A percentile compares a stretch with the other conserved stretches of the same genome.
phyloP scores from a whole-genome alignment of 2,113 vertebrate species.

The Lagenorhynchus albirostris region DNA sequence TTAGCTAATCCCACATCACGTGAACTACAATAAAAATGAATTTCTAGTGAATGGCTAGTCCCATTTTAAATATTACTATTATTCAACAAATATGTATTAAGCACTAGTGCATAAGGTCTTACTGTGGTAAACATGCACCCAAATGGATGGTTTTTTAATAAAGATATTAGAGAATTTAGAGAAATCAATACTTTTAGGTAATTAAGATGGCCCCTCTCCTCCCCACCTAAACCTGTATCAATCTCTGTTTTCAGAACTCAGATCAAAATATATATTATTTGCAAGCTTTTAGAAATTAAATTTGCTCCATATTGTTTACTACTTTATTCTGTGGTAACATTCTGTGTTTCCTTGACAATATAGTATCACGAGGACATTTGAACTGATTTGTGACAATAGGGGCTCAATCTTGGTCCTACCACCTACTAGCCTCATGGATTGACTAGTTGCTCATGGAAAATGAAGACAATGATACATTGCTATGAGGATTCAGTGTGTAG shows the following conservation, averaged over 20 bases:
- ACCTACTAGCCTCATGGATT: not conserved
- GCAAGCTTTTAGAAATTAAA: not conserved
- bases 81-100: not conserved
- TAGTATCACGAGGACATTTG: not conserved
- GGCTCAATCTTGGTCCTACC: not conserved
- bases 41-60: not conserved
- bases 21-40: not conserved
- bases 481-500: not conserved
- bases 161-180: not conserved
- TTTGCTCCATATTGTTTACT: not conserved
- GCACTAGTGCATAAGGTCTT: not conserved
- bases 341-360: not conserved
- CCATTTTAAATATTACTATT: not conserved
- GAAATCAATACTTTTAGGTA: not conserved
- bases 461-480: not conserved
- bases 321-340: not conserved
- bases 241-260: not conserved
- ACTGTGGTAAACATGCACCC: not conserved
- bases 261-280: not conserved
- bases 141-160: not conserved
- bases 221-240: not conserved
- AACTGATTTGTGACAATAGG: not conserved
- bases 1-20: not conserved
- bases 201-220: not conserved
- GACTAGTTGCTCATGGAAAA: not conserved